Percentiles rank a stretch among this genome's conserved stretches.
phyloP scores from a whole-genome alignment of 2,797 vertebrate species.

The Catostomus latipinnis region DNA sequence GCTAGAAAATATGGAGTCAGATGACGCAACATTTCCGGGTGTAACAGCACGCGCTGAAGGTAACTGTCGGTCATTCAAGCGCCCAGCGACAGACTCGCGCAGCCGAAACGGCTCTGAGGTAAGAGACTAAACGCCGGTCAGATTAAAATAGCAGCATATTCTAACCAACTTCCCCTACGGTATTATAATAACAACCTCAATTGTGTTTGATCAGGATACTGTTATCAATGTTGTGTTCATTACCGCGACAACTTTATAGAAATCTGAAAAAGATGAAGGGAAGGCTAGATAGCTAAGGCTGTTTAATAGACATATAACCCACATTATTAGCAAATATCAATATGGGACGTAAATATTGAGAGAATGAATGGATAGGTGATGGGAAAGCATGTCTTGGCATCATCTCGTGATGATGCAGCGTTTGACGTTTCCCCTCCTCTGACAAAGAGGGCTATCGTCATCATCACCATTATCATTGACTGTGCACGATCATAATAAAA shows the following conservation, averaged over 20 bases:
- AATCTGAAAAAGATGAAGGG: background rate
- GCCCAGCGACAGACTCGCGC: background rate
- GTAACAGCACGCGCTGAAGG: constrained; percentile 64
- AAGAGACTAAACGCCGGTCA: constrained; percentile 56
- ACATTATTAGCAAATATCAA: background rate
- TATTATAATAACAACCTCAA: constrained; percentile 50
- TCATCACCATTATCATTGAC: background rate
- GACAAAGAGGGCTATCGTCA: background rate
- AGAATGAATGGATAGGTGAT: background rate
- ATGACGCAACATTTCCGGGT: constrained; percentile 80
- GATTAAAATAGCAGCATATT: constrained; percentile 55
- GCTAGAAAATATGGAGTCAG: constrained; percentile 82
- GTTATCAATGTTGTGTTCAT: background rate
- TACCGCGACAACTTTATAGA: constrained; percentile 7
- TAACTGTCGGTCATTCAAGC: constrained; percentile 80
- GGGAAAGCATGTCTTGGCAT: constrained; percentile 13
- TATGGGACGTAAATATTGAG: background rate
- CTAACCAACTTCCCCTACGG: background rate
- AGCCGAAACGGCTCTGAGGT: constrained; percentile 57
- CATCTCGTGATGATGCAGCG: constrained; percentile 18
- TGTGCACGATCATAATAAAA: background rate
- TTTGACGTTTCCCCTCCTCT: constrained; percentile 21
- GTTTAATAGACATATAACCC: background rate
- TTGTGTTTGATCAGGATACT: background rate
- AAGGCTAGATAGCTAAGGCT: background rate